Conservation (phyloP, 2,888 invertebrate genomes). For the Archips xylosteana region DNA sequence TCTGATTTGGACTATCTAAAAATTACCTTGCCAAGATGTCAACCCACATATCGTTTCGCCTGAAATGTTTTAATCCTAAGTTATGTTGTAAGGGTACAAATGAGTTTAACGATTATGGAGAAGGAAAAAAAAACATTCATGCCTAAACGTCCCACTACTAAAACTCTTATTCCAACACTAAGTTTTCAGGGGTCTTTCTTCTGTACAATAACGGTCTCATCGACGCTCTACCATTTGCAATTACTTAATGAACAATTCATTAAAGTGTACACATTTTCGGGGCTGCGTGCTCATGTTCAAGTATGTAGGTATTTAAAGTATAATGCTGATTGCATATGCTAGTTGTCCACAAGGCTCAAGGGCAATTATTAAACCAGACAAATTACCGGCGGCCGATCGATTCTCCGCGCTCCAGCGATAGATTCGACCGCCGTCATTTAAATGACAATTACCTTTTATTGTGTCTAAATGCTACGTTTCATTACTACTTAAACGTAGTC, state of each 20-base stretch:
- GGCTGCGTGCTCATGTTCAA: not conserved
- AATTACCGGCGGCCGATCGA: slow-evolving; percentile 56
- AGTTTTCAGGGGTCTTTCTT: too few species aligned
- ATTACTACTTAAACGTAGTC: not conserved
- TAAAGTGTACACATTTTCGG: not conserved
- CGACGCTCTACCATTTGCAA: too few species aligned
- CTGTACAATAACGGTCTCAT: too few species aligned
- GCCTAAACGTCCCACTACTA: too few species aligned
- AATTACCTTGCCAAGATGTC: slow-evolving; percentile 19
- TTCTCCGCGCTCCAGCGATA: slow-evolving; percentile 53
- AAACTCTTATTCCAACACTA: too few species aligned
- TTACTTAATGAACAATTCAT: too few species aligned
- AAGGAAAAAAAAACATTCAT: not conserved
- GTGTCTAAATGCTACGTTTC: not conserved
- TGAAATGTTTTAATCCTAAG: not conserved
- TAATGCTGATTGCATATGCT: slow-evolving; percentile 18
- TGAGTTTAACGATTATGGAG: not conserved
- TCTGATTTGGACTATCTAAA: slow-evolving; percentile 22
- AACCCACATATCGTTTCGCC: slow-evolving; percentile 15
- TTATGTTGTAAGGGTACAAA: not conserved
- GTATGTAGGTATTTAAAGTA: not conserved
- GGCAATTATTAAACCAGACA: slow-evolving; percentile 51
- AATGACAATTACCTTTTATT: slow-evolving; percentile 32
- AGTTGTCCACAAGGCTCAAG: slow-evolving; percentile 55
- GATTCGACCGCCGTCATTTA: slow-evolving; percentile 42